Conservation (phyloP, 2,888 invertebrate genomes). For the Idaea dimidiata region DNA sequence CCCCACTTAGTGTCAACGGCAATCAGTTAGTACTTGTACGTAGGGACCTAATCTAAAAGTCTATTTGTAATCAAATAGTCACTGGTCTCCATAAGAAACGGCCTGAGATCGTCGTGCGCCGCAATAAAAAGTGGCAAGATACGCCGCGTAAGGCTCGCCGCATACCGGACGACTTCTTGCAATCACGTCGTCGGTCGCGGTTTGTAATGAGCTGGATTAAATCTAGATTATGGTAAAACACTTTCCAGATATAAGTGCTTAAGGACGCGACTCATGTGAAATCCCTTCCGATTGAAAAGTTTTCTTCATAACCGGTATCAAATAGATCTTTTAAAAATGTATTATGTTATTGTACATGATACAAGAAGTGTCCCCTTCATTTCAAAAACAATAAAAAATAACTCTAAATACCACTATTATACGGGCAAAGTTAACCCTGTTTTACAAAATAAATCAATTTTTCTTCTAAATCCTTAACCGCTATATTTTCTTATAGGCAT, state of each 20-base stretch:
- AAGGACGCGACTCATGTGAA: too few species aligned
- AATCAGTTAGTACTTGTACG: neutral
- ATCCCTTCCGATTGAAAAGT: too few species aligned
- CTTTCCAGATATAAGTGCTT: neutral
- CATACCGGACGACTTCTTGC: neutral
- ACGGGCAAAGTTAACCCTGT: too few species aligned
- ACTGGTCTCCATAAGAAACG: neutral
- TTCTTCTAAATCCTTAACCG: too few species aligned
- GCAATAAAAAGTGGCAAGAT: neutral
- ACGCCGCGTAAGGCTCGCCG: neutral
- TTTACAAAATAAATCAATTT: too few species aligned
- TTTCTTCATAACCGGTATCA: too few species aligned
- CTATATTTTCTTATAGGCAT: too few species aligned
- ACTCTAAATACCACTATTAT: too few species aligned
- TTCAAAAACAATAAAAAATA: too few species aligned
- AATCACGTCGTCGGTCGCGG: neutral
- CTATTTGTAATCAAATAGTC: neutral
- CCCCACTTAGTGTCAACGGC: neutral
- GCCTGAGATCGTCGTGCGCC: neutral
- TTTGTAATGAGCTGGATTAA: slow-evolving; percentile 2
- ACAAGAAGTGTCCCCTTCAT: too few species aligned
- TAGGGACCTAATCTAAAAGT: neutral
- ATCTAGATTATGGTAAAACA: neutral
- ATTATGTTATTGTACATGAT: too few species aligned
- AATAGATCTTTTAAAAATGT: too few species aligned